Conservation (phyloP, 2,797 vertebrate species). For the Cetoscarus ocellatus region DNA sequence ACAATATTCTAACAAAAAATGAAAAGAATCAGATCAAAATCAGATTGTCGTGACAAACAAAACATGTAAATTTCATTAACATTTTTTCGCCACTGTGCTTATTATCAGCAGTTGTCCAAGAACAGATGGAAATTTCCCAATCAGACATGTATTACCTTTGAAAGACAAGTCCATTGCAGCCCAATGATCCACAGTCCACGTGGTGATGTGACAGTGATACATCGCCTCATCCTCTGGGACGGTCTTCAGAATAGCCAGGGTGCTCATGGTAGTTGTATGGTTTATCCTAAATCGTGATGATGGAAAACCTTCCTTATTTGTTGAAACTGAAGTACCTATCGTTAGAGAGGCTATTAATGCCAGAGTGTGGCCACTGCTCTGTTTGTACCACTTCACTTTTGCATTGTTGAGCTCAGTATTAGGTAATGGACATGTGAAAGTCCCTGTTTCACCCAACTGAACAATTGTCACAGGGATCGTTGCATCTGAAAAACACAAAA, state of each 20-base stretch:
- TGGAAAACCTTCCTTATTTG: conserved; percentile 24
- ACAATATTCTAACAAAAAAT: too few relatives aligned
- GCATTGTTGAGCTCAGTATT: conserved; percentile 7
- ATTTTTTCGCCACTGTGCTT: too few relatives aligned
- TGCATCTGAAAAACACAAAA: conserved; percentile 32
- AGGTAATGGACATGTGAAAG: conserved; percentile 14
- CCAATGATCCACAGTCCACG: conserved; percentile 44
- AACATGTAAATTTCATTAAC: too few relatives aligned
- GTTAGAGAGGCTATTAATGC: conserved; percentile 17
- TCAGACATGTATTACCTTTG: conserved; percentile 30
- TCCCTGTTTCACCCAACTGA: conserved; percentile 37
- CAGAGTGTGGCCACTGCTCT: conserved; percentile 35
- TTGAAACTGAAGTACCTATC: background rate
- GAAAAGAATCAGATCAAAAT: too few relatives aligned
- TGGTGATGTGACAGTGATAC: conserved; percentile 44
- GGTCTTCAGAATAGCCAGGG: conserved; percentile 42
- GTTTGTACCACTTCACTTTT: conserved; percentile 60
- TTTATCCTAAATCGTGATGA: conserved; percentile 16
- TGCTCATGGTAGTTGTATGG: background rate
- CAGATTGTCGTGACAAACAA: too few relatives aligned
- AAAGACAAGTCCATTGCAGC: conserved; percentile 37
- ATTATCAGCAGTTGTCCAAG: too few relatives aligned
- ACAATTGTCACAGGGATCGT: conserved; percentile 12
- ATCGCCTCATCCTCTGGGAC: conserved; percentile 44
- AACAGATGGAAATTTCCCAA: too few relatives aligned